A percentile compares a stretch with the other conserved stretches of the same genome.
phyloP scores from a whole-genome alignment of 1,140 invertebrate species.

The Drosophila obscura region DNA sequence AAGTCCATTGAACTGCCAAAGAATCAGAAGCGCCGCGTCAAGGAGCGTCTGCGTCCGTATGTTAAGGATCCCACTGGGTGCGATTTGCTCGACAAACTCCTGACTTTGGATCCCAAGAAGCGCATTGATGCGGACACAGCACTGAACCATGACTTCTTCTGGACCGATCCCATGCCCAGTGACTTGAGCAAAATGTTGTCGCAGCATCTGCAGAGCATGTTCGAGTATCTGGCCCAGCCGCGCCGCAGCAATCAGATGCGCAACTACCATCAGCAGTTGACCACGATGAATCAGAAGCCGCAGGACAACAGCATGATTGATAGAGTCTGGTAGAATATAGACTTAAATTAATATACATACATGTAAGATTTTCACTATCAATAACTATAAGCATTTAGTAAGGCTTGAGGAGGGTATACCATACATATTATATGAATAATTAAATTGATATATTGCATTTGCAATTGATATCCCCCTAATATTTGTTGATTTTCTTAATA shows the following conservation, averaged over 20 bases:
- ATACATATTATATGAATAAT: constrained; percentile 1
- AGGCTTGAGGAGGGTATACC: background rate
- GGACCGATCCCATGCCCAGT: constrained; percentile 97
- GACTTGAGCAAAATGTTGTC: constrained; percentile 96
- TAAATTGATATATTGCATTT: constrained; percentile 1
- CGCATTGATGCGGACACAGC: constrained; percentile 96
- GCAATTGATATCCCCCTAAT: background rate
- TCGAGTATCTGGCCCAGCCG: constrained; percentile 96
- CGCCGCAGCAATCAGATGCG: constrained; percentile 88
- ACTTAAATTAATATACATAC: constrained; percentile 23
- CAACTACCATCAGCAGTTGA: constrained; percentile 87
- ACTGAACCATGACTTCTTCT: constrained; percentile 99
- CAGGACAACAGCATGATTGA: constrained; percentile 84
- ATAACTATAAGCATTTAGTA: constrained; percentile 7
- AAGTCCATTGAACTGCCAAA: constrained; percentile 96
- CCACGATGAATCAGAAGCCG: constrained; percentile 78
- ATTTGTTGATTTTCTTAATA: background rate
- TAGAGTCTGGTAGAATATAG: constrained; percentile 73
- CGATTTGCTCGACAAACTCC: constrained; percentile 96
- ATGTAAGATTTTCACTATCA: constrained; percentile 19
- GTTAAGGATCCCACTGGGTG: constrained; percentile 96
- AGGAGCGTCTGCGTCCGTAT: constrained; percentile 95
- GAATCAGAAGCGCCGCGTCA: constrained; percentile 95
- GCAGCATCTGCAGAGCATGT: constrained; percentile 97
- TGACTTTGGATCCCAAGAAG: constrained; percentile 96